These are phyloP conservation scores for Liposcelis brunnea DNA, from an alignment of 2,888 invertebrate species.

Conservation along the genomic window DNA sequence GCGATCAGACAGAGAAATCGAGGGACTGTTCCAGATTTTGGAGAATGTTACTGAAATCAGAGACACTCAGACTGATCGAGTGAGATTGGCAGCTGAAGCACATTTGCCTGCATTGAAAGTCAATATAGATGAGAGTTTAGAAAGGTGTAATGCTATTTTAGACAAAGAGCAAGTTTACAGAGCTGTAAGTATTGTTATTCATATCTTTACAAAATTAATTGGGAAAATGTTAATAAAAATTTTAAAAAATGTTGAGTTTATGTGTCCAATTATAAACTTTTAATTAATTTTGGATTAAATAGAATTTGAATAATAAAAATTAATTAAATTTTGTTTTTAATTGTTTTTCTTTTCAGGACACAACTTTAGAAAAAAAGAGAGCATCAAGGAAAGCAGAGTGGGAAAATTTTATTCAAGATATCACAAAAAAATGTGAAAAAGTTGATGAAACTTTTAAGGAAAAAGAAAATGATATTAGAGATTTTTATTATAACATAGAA, in stretches of 20 bases:
- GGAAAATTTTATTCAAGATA: conserved; percentile 59
- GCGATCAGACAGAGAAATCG: conserved; percentile 61
- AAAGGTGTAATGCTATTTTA: conserved; percentile 42
- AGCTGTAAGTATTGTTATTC: conserved; percentile 30
- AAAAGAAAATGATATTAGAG: conserved; percentile 57
- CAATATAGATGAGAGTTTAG: conserved; percentile 45
- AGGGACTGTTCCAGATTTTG: conserved; percentile 54
- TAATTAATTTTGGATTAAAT: conserved; percentile 8
- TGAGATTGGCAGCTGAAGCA: conserved; percentile 40
- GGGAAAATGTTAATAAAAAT: conserved; percentile 9
- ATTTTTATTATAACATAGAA: conserved; percentile 57
- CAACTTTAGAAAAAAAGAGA: conserved; percentile 30
- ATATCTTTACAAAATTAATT: no score
- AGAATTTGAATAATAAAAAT: no score
- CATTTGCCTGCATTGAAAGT: conserved; percentile 43
- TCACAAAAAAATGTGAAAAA: conserved; percentile 54
- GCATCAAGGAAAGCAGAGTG: conserved; percentile 41
- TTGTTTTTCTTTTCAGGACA: conserved; percentile 32
- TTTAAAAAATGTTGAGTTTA: conserved; percentile 5
- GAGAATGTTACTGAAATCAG: conserved; percentile 62
- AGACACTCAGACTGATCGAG: conserved; percentile 51
- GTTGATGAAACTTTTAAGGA: conserved; percentile 61
- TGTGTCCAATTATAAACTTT: conserved; percentile 7
- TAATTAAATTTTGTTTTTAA: no score
- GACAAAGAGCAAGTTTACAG: conserved; percentile 37